Evolutionary conservation across 2,888 invertebrate genomes (phyloP).

Genomic region (Stomorhina lunata): DNA sequence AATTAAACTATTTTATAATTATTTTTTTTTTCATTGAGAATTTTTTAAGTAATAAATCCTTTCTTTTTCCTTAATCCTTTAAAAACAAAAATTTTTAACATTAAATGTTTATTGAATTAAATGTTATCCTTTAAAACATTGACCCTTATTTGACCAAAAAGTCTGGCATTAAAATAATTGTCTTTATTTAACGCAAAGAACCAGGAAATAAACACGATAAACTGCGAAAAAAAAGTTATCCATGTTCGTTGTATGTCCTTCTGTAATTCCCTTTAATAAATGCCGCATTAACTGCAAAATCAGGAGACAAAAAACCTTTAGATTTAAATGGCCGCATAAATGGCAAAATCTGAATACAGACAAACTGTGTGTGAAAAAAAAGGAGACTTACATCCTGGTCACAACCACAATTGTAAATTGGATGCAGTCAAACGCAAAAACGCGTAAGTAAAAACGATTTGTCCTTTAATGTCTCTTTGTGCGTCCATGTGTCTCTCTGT

Average conservation of each 20-base stretch:
- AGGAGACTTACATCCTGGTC: slow-evolving; percentile 13
- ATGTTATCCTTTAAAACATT: not conserved
- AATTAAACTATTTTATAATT: too few relatives aligned
- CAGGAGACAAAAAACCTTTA: slow-evolving; percentile 5
- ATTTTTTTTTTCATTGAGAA: too few relatives aligned
- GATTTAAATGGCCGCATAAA: slow-evolving; percentile 21
- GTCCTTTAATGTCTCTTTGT: not conserved
- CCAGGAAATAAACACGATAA: not conserved
- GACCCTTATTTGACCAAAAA: not conserved
- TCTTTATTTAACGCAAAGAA: not conserved
- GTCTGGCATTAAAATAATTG: slow-evolving; percentile 21
- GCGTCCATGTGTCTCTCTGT: not conserved
- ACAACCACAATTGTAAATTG: slow-evolving; percentile 48
- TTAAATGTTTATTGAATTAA: not conserved
- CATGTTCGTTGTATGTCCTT: too few relatives aligned
- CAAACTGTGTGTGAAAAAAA: not conserved
- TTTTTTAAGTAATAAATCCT: too few relatives aligned
- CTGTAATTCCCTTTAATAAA: slow-evolving; percentile 27
- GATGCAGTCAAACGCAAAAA: slow-evolving; percentile 52
- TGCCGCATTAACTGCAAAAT: slow-evolving; percentile 34
- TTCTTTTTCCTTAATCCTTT: too few relatives aligned
- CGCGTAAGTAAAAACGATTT: slow-evolving; percentile 30
- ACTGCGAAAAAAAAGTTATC: slow-evolving; percentile 6
- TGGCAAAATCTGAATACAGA: not conserved
- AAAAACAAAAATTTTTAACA: not conserved